Conservation (phyloP, 2,797 vertebrate genomes). For the Macropus fuliginosus region DNA sequence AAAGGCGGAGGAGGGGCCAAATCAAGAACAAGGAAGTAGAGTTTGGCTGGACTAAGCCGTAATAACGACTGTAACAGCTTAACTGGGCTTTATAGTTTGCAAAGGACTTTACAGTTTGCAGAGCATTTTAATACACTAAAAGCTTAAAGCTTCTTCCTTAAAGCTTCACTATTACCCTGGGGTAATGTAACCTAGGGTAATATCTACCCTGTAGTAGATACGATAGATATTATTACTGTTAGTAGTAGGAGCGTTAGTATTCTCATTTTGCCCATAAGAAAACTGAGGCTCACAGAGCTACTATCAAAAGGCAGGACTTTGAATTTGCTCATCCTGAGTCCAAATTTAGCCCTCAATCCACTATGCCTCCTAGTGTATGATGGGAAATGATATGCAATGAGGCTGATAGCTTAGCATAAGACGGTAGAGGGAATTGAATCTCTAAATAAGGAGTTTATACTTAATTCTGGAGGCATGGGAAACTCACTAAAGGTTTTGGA, state of each 20-base stretch:
- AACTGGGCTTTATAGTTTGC: not conserved
- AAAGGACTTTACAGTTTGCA: not conserved
- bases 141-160: not conserved
- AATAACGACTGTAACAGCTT: not conserved
- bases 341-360: not conserved
- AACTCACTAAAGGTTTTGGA: not conserved
- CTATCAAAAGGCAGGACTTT: not conserved
- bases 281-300: not conserved
- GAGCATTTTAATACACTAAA: not conserved
- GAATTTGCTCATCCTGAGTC: not conserved
- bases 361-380: not conserved
- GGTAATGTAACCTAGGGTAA: not conserved
- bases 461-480: not conserved
- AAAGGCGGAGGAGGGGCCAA: not conserved
- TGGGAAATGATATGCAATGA: not conserved
- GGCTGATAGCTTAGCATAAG: not conserved
- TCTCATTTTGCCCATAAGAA: not conserved
- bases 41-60: not conserved
- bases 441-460: not conserved
- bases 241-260: not conserved
- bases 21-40: not conserved
- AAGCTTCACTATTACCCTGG: not conserved
- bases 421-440: not conserved
- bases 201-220: not conserved
- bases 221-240: not conserved